Percentiles rank a stretch among this genome's conserved stretches.
These are phyloP conservation scores for Scaptodrosophila lebanonensis DNA, from an alignment of 1,140 invertebrate genomes.

Conservation along the genomic window DNA sequence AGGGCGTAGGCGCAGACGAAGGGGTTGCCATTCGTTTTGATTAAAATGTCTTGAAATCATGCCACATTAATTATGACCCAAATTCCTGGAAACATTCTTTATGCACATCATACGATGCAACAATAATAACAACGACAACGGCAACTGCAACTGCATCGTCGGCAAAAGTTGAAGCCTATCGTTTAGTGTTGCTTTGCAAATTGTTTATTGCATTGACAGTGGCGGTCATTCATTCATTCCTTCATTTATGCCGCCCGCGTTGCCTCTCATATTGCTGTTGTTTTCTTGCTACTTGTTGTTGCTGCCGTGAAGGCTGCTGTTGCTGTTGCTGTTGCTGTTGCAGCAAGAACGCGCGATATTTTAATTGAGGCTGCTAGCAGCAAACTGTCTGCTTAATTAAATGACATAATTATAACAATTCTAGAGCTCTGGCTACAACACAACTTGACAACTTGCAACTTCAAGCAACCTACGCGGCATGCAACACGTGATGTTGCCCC, in stretches of 20 bases:
- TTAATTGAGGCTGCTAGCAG: slow-evolving; percentile 73
- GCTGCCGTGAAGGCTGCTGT: slow-evolving; percentile 25
- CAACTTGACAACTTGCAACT: not conserved
- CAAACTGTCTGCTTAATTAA: slow-evolving; percentile 76
- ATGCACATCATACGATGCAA: slow-evolving; percentile 66
- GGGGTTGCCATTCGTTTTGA: slow-evolving; percentile 55
- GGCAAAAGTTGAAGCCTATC: not conserved
- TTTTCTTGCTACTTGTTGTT: slow-evolving; percentile 36
- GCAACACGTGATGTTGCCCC: slow-evolving; percentile 68
- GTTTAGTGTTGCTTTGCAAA: not conserved
- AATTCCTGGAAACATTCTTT: slow-evolving; percentile 74
- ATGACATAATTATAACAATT: slow-evolving; percentile 77
- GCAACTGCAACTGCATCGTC: not conserved
- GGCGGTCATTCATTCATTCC: slow-evolving; percentile 21
- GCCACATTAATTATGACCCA: slow-evolving; percentile 77
- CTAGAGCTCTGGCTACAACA: slow-evolving; percentile 9
- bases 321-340: slow-evolving; percentile 19
- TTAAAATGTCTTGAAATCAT: slow-evolving; percentile 76
- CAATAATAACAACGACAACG: slow-evolving; percentile 31
- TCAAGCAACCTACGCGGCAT: slow-evolving; percentile 63
- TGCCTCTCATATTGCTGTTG: not conserved
- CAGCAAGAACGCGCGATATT: slow-evolving; percentile 68
- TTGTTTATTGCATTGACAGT: slow-evolving; percentile 15
- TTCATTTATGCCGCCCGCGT: not conserved
- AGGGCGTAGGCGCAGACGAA: too few species aligned